Base-by-base conservation (phyloP, 2,888 invertebrate genomes). In the Ichneumoninae sp. region DNA sequence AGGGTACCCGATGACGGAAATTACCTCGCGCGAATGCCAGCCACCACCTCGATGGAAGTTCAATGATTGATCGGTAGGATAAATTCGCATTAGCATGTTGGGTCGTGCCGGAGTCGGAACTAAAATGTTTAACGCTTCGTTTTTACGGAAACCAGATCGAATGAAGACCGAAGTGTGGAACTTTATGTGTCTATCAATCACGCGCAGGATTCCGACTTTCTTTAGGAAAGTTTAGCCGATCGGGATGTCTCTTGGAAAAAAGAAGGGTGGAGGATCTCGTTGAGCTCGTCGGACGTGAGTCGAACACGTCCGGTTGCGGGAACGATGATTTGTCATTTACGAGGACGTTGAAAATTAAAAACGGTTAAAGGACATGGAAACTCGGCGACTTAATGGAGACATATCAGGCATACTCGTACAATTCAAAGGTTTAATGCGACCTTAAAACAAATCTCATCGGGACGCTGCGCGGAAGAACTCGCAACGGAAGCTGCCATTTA, bases 1-100 rank as follows among this genome's bases (percentile, higher is more conserved):
- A 36, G 10, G 52, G n/a, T 33, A 19, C 26, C 65, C 52, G 71
- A 71, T 79, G 70, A 79, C 33, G 65, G 47, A 50, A 71, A 79
- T 79, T 71, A 71, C 36, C 60, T 33, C 40, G 16, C 13, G 69
- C 13, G 22, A 71, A 8, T 36, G 30, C 60, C 26, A 22, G 13
- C 10, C 3, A 13, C 36, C 7, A 44, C 26, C 26, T 26, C 26
- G 30, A 30, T 1, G 4, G 13, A 47, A 26, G 22, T 26, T 57
- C 26, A 22, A 26, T 26, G 26, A 57, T 57, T 22, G 57, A 57
- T 57, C 57, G 22, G 10, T 22, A 10, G 26, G 57, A 57, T 57
- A 10, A 22, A 57, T 57, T 22, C 10, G 22, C 22, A 54, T 22
- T 57, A 47, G 44, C 44, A 44, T 57, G 26, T 22, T 26, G 13